These are phyloP conservation scores for Vanessa tameamea DNA, from an alignment of 1,140 invertebrate genomes.

Conservation along the genomic window DNA sequence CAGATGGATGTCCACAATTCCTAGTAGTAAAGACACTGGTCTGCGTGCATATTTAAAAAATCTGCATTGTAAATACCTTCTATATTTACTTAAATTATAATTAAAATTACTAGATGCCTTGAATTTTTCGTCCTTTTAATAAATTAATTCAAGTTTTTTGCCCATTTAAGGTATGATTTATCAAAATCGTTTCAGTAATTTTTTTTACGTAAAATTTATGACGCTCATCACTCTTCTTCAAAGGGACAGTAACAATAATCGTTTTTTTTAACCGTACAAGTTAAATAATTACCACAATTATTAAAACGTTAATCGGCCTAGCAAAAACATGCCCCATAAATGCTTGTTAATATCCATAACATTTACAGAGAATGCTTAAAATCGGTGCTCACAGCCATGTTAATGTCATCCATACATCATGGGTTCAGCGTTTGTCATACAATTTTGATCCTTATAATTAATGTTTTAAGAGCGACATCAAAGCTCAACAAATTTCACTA, in stretches of 20 bases:
- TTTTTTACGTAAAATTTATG: background rate
- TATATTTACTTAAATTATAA: too few relatives aligned
- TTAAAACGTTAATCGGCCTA: constrained; percentile 8
- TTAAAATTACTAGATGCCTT: background rate
- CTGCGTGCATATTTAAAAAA: too few relatives aligned
- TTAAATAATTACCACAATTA: constrained; percentile 6
- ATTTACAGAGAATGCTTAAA: constrained; percentile 15
- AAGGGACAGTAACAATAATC: constrained; percentile 10
- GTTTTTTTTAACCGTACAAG: constrained; percentile 1
- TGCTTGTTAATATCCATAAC: constrained; percentile 17
- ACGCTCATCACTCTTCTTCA: background rate
- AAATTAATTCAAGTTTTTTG: background rate
- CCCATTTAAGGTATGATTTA: background rate
- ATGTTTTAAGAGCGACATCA: background rate
- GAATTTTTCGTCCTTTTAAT: background rate
- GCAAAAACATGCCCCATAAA: constrained; percentile 17
- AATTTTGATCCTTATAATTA: background rate
- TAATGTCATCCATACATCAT: constrained; percentile 19
- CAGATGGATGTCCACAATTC: too few relatives aligned
- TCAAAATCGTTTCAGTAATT: constrained; percentile 4
- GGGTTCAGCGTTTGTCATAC: background rate
- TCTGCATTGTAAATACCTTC: too few relatives aligned
- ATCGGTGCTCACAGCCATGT: constrained; percentile 8
- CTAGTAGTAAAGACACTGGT: too few relatives aligned
- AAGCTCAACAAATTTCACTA: background rate